Base-by-base conservation (phyloP, 2,113 vertebrate species). In the Symphodus melops region DNA sequence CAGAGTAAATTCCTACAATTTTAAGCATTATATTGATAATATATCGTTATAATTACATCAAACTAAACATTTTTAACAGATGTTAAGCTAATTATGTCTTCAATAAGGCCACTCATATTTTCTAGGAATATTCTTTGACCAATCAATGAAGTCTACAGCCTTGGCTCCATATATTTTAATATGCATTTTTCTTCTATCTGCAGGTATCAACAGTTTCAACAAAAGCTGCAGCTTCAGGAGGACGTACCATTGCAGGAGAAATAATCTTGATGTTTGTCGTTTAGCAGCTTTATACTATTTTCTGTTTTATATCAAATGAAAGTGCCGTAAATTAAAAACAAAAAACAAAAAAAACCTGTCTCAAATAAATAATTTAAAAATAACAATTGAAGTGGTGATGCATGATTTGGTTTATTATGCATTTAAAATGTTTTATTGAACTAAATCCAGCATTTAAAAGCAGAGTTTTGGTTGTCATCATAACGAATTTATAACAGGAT, bases 121-220 rank as follows among this genome's bases (percentile, higher is more conserved):
- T 33, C 51, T 25, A 17, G 36, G 37, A 52, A 60, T 75, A 9
- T 9, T 54, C 14, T 58, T 41, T 14, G 64, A 52, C 10, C 44
- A 54, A 28, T 79, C 37, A 48, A 67, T 83, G 62, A 13, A 16
- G 37, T 23, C 20, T 33, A 17, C 48, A 61, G 51, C 51, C 28
- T 3, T 14, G n/a, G 25, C 4, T 46, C 51, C 19, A 52, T 23
- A 11, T 14, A 53, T 68, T 84, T 64, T 36, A 68, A 71, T 65
- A 9, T 70, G 39, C 19, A 46, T 72, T 75, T 33, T 1, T 68
- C 14, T 74, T 48, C 8, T 79, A 17, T 76, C 51, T 82, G 16
- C 75, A 86, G 83, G 80, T 17, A 73, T 41, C 63, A 17, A 2
- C 58, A 3, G 1, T 54, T 33, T 54, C 48, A 0, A 25, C 56